Evolutionary conservation across 2,888 invertebrate genomes (phyloP), one percentile per base, ranked within the genome.

Genomic region (Spodoptera picta): DNA sequence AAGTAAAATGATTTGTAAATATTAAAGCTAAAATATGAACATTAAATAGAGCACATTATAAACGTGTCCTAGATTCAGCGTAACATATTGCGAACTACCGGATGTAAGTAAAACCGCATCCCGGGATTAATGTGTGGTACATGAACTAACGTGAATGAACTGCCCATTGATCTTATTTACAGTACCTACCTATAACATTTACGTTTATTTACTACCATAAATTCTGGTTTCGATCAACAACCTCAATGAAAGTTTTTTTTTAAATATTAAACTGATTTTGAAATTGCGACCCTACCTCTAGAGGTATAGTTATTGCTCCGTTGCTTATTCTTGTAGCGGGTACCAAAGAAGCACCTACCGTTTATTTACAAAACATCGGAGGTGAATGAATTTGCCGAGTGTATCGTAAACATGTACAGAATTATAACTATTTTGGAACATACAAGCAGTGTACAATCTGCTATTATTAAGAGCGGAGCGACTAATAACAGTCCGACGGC

Each of bases 401-500:
- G 50, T 68, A 70, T 69, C 58, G 60, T 69, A 71, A 73, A 77
- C 65, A 69, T 69, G 56, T 65, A 47, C 47, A 65, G 71, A 72
- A 75, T 67, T 70, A 79, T 60, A 71, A 70, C 74, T 78, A 71
- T 79, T 77, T 79, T 69, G 69, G 77, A 75, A 73, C 69, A 62
- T 72, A 74, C 73, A 72, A 68, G 74, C 70, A 76, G 75, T 78
- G 80, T 72, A 83, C 80, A 75, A 77, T 83, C 81, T 81, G 81
- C 66, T 79, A 77, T 80, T 85, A 82, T 83, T 80, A 77, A 75
- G 59, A 76, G 53, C 45, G 42, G 47, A 60, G 72, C 72, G 68
- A 76, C 75, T 80, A 77, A 77, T 73, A 74, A 77, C 70, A 69
- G 73, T 70, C 80, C 83, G 85, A 82, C 83, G 78, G 77, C 77